Evolutionary conservation across 2,797 vertebrate species (phyloP).

Genomic region (Chrosomus eos): DNA sequence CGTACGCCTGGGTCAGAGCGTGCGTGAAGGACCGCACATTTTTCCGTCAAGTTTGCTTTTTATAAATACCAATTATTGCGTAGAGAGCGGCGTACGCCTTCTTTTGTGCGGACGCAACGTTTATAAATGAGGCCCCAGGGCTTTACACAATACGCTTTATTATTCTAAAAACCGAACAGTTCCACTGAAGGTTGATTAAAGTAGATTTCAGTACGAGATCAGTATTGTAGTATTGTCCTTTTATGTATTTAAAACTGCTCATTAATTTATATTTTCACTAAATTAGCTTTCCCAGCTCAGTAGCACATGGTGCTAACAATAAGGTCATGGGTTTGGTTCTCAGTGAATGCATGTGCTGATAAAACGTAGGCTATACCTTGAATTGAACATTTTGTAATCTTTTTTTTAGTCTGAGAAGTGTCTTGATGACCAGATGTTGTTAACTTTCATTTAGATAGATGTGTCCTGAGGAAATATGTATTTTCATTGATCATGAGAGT

Average conservation of each 20-base stretch:
- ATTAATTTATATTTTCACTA: not conserved
- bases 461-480: not conserved
- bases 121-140: too few relatives aligned
- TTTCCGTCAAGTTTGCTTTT: too few relatives aligned
- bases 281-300: not conserved
- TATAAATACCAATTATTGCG: too few relatives aligned
- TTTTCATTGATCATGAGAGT: not conserved
- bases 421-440: not conserved
- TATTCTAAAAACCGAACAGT: not conserved
- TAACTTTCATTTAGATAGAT: not conserved
- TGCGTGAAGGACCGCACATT: too few relatives aligned
- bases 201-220: not conserved
- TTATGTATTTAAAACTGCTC: not conserved
- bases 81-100: too few relatives aligned
- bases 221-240: not conserved
- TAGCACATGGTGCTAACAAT: not conserved
- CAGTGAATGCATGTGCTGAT: not conserved
- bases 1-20: too few relatives aligned
- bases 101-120: too few relatives aligned
- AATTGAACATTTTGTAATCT: not conserved
- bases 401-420: not conserved
- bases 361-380: not conserved
- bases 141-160: not conserved
- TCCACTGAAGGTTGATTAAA: not conserved
- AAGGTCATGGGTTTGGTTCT: not conserved